Base-by-base conservation (phyloP, 2,888 invertebrate species). In the Brachyopa scutellaris region DNA sequence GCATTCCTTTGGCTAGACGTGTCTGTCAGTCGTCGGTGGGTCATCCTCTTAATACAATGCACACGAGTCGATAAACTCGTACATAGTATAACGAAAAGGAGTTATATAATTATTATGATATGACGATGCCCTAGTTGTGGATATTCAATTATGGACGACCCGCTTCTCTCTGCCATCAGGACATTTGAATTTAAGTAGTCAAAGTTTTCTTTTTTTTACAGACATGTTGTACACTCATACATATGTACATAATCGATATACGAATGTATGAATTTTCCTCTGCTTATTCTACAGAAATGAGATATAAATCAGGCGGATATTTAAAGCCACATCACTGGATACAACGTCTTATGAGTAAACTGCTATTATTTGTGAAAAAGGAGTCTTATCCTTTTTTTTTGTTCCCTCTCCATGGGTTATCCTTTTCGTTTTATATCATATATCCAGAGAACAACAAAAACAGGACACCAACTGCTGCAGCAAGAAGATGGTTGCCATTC, bases 1-100 rank as follows among this genome's bases (percentile, higher is more conserved):
- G 72, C 72, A 62, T 33, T 23, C 5, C 13, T 11, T 7, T 51
- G 77, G 70, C 77, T 64, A 78, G 70, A 77, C 77, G 21, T n/a
- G n/a, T n/a, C n/a, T n/a, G n/a, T n/a, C n/a, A n/a, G n/a, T 23
- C 23, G 47, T 40, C 38, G 13, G 15, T 26, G 26, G 26, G 26
- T 26, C 6, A 26, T 26, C 26, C 17, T 13, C 26, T 15, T 62
- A 15, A 7, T 64, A 9, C 38, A 0, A n/a, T 23, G 17, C 23
- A 45, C 42, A 40, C 13, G 26, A 26, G 26, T 5, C 6, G 26
- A 26, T 26, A 26, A 5, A 2, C 3, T 15, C 15, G 6, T 26
- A 17, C 6, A n/a, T n/a, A n/a, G n/a, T 38, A 36, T 36, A 45
- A 36, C 26, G 15, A 23, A 29, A 19, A 19, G n/a, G 0, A 21